Percentiles rank a stretch among this genome's conserved stretches.
Conservation (phyloP, 2,113 vertebrate genomes). For the Mastomys coucha region DNA sequence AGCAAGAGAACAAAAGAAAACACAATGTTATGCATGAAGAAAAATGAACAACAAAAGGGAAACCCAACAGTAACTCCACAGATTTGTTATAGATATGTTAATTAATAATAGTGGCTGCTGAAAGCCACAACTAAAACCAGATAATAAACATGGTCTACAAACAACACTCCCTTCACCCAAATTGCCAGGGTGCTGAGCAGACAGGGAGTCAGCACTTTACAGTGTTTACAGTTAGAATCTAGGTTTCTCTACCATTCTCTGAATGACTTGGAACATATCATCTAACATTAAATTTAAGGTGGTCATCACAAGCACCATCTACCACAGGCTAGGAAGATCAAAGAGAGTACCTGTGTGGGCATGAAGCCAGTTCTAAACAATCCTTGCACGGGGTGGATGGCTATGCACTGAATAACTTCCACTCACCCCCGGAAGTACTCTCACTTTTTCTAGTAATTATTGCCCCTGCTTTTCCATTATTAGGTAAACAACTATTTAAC, state of each 20-base stretch:
- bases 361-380: not conserved
- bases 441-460: not conserved
- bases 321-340: not conserved
- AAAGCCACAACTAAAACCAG: not conserved
- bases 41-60: not conserved
- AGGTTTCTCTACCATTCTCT: not conserved
- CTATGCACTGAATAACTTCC: not conserved
- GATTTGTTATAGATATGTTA: not conserved
- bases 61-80: not conserved
- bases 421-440: not conserved
- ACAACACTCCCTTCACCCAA: not conserved
- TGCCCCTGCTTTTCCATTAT: not conserved
- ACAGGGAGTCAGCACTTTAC: no score
- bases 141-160: not conserved
- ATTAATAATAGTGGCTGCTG: not conserved
- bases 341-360: not conserved
- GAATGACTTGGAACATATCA: not conserved
- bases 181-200: not conserved
- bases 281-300: not conserved
- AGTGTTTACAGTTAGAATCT: not conserved
- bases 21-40: not conserved
- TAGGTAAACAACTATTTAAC: not conserved
- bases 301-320: not conserved
- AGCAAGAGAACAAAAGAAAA: not conserved
- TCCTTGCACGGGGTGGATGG: not conserved